Evolutionary conservation across 2,888 invertebrate genomes (phyloP).

Genomic region (Unio delphinus): DNA sequence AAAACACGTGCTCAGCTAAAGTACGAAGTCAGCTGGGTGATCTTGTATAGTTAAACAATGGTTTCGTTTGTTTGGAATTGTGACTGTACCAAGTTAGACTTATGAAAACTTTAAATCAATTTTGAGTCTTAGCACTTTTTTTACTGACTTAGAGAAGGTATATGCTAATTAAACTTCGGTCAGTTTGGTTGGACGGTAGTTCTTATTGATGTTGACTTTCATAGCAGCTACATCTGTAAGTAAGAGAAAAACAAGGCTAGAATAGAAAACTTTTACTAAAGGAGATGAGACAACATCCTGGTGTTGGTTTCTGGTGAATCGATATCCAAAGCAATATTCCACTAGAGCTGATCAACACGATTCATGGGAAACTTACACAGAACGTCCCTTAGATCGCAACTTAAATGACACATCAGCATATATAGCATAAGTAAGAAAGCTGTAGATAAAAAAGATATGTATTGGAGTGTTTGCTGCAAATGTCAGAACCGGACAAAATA

Average conservation of each 20-base stretch:
- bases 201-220: conserved; percentile 33
- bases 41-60: neutral
- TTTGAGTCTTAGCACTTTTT: too few relatives aligned
- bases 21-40: too few relatives aligned
- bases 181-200: conserved; percentile 28
- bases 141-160: neutral
- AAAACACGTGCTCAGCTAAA: too few relatives aligned
- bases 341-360: conserved; percentile 14
- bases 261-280: conserved; percentile 33
- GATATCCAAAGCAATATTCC: conserved; percentile 4
- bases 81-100: conserved; percentile 3
- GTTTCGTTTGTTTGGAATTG: conserved; percentile 11
- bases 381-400: neutral
- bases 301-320: conserved; percentile 10
- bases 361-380: conserved; percentile 3
- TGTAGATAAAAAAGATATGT: too few relatives aligned
- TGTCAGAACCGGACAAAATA: too few relatives aligned
- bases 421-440: too few relatives aligned
- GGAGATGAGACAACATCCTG: conserved; percentile 8
- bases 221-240: conserved; percentile 40
- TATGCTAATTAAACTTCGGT: conserved; percentile 7
- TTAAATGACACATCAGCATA: too few relatives aligned
- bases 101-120: too few relatives aligned
- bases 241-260: conserved; percentile 47
- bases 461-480: too few relatives aligned